phyloP scores from a whole-genome alignment of 1,140 invertebrate genomes.

The Drosophila paulistorum region DNA sequence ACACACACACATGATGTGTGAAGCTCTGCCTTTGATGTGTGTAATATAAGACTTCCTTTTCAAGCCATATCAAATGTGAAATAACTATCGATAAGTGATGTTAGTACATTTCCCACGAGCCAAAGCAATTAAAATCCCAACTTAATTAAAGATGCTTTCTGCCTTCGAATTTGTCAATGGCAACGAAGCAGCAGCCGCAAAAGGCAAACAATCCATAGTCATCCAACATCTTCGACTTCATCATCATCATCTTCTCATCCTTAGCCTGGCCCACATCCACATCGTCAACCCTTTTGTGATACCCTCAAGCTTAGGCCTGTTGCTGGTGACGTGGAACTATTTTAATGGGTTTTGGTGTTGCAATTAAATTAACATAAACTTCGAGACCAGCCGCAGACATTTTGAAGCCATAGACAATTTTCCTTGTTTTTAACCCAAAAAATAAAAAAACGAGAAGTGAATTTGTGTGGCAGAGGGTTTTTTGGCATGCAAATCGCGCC shows the following conservation, averaged over 20 bases:
- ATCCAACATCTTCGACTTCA: slow-evolving; percentile 19
- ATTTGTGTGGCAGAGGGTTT: background rate
- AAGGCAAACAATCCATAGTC: slow-evolving; percentile 60
- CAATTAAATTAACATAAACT: slow-evolving; percentile 81
- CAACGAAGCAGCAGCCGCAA: slow-evolving; percentile 63
- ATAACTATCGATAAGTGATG: slow-evolving; percentile 74
- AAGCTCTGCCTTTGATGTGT: slow-evolving; percentile 66
- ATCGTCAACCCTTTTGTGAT: slow-evolving; percentile 18
- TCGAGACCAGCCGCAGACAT: slow-evolving; percentile 37
- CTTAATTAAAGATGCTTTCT: slow-evolving; percentile 66
- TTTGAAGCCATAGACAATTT: slow-evolving; percentile 52
- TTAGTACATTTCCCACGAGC: slow-evolving; percentile 48
- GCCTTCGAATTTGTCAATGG: slow-evolving; percentile 70
- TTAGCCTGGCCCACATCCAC: no score
- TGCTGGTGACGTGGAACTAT: slow-evolving; percentile 71
- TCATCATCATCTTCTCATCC: slow-evolving; percentile 34
- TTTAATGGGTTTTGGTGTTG: slow-evolving; percentile 74
- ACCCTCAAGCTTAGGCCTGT: slow-evolving; percentile 10
- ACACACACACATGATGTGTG: background rate
- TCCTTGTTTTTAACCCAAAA: slow-evolving; percentile 69
- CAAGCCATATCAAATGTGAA: slow-evolving; percentile 67
- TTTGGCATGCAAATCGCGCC: slow-evolving; percentile 60
- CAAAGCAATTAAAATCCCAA: slow-evolving; percentile 71
- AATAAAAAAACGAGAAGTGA: background rate
- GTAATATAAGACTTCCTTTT: slow-evolving; percentile 8